Conservation (phyloP, 1,140 invertebrate genomes). For the Lineus longissimus region DNA sequence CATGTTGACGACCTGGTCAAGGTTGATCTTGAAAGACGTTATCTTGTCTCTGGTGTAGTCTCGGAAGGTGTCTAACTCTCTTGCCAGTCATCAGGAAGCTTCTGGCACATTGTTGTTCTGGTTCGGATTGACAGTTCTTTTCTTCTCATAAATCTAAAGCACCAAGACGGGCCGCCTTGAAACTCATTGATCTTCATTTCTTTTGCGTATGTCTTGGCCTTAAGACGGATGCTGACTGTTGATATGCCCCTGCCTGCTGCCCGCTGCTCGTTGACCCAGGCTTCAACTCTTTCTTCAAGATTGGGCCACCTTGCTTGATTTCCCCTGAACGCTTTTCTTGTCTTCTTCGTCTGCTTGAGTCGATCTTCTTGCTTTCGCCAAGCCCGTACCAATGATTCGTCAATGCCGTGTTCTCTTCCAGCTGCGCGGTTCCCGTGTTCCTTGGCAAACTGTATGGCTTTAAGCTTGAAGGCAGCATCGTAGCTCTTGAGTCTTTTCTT, state of each 20-base stretch:
- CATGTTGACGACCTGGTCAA: too few relatives aligned
- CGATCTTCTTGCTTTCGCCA: neutral
- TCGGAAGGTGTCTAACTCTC: neutral
- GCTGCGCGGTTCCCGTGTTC: too few relatives aligned
- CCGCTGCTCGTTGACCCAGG: neutral
- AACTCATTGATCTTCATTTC: neutral
- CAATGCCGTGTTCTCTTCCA: too few relatives aligned
- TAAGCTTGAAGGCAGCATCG: too few relatives aligned
- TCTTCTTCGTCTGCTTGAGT: neutral
- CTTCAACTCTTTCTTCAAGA: neutral
- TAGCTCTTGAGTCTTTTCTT: too few relatives aligned
- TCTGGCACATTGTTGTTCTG: neutral
- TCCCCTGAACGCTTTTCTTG: neutral
- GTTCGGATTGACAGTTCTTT: neutral
- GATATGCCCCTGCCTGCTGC: neutral
- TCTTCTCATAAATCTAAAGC: neutral
- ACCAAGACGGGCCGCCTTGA: neutral
- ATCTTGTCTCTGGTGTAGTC: neutral
- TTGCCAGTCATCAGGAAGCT: neutral
- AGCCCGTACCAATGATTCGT: neutral
- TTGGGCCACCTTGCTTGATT: neutral
- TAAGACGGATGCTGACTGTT: neutral
- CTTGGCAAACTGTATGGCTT: too few relatives aligned
- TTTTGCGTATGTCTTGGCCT: neutral
- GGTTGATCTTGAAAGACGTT: neutral